phyloP scores from a whole-genome alignment of 2,888 invertebrate genomes.

The Dromius quadrimaculatus region DNA sequence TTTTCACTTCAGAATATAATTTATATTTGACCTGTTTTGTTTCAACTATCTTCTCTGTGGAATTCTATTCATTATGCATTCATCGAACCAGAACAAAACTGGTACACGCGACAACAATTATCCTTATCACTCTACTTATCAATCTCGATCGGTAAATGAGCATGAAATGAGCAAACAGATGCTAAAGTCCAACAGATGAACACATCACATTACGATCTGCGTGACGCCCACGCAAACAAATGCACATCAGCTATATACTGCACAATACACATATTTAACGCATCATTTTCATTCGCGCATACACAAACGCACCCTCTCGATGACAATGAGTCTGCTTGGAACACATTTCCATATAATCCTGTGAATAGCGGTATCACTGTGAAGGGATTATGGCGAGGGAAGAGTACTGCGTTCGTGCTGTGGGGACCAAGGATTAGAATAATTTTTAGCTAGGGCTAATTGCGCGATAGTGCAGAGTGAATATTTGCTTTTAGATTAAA shows the following conservation, averaged over 20 bases:
- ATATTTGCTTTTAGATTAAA: constrained; percentile 7
- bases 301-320: neutral
- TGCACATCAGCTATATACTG: neutral
- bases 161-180: constrained; percentile 31
- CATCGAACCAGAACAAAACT: neutral
- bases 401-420: constrained; percentile 9
- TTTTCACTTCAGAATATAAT: too few relatives aligned
- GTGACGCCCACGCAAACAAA: constrained; percentile 23
- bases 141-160: constrained; percentile 13
- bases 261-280: constrained; percentile 10
- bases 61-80: neutral
- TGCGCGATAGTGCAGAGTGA: constrained; percentile 1
- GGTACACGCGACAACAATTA: constrained; percentile 24
- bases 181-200: constrained; percentile 4
- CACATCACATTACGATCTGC: too few relatives aligned
- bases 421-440: constrained; percentile 18
- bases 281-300: constrained; percentile 13
- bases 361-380: constrained; percentile 34
- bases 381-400: constrained; percentile 18
- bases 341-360: constrained; percentile 42
- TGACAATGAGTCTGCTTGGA: neutral
- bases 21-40: too few relatives aligned
- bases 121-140: constrained; percentile 17
- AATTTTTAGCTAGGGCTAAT: constrained; percentile 21
- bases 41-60: too few relatives aligned